Base-by-base conservation (phyloP, 37 sponge, comb jelly and placozoan species). In the Axinella damicornis region DNA sequence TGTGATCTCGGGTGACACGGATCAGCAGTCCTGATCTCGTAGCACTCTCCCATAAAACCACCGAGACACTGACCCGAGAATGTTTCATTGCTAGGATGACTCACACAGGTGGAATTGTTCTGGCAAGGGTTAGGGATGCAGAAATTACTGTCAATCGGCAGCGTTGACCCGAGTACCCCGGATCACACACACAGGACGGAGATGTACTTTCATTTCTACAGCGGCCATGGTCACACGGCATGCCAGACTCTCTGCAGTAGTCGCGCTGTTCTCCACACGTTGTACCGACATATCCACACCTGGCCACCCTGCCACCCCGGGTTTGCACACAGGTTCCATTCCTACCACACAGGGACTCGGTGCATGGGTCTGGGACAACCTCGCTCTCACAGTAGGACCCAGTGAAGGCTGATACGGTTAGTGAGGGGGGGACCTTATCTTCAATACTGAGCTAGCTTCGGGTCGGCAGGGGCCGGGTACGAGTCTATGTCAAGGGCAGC, bases 81-180 rank as follows among this genome's bases (percentile, higher is more conserved):
- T 46, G 46, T 46, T 46, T 46, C 46, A 4, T 9, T 46, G 46
- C 9, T 46, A 9, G 6, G 46, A 46, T 46, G 46, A 9, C 9
- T 22, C 15, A 17, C 25, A 78, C 87, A 86, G 2, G 2, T 20
- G 2, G 63, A 79, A 24, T 79, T 79, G 33, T 86, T 57, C 54
- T 61, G 62, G 53, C 87, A 86, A 5, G 71, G 73, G 78, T 41
- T 79, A 9, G 72, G 66, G 21, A 28, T 25, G 65, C 87, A 86
- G n/a, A 73, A 75, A 46, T 69, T 1, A 11, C 40, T 52, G 20
- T 22, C 27, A 21, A 12, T 24, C 36, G 30, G 24, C 85, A 84
- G 63, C 40, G 52, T 52, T 6, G 24, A 1, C 85, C 85, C 0
- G 60, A 1, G 21, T 37, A 72, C 0, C 32, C 31, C 0, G 57